phyloP scores from a whole-genome alignment of 2,797 vertebrate genomes.

The Kryptolebias ocellatus region DNA sequence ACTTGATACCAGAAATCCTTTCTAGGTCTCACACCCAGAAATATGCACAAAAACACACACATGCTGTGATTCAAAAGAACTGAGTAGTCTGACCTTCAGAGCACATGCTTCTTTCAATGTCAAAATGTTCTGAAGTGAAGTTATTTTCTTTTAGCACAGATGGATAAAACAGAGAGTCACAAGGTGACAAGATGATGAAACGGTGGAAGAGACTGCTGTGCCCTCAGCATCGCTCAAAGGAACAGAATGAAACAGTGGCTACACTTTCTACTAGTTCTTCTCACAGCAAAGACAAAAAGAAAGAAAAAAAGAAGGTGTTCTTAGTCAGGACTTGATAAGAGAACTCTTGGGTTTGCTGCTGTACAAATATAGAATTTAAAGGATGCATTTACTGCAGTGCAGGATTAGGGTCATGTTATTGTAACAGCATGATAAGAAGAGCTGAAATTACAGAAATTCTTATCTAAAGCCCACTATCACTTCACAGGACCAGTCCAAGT shows the following conservation, averaged over 20 bases:
- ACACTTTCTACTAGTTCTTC: constrained; percentile 15
- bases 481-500: constrained; percentile 24
- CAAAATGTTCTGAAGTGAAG: constrained; percentile 20
- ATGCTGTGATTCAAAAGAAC: constrained; percentile 13
- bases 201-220: constrained; percentile 15
- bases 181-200: constrained; percentile 36
- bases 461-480: constrained; percentile 70
- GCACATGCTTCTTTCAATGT: constrained; percentile 16
- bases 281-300: constrained; percentile 1
- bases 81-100: constrained; percentile 16
- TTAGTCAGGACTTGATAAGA: constrained; percentile 13
- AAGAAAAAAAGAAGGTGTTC: constrained; percentile 26
- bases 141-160: constrained; percentile 5
- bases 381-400: constrained; percentile 59
- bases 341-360: constrained; percentile 24
- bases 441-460: constrained; percentile 73
- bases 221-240: constrained; percentile 31
- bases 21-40: constrained; percentile 5
- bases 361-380: constrained; percentile 55
- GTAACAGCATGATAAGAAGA: constrained; percentile 69
- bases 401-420: constrained; percentile 75
- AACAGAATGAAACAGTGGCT: constrained; percentile 3
- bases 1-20: constrained; percentile 13
- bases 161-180: constrained; percentile 26
- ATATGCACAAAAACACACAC: neutral